Base-by-base conservation (phyloP, 2,888 invertebrate species). In the Odontocolon sp. region DNA sequence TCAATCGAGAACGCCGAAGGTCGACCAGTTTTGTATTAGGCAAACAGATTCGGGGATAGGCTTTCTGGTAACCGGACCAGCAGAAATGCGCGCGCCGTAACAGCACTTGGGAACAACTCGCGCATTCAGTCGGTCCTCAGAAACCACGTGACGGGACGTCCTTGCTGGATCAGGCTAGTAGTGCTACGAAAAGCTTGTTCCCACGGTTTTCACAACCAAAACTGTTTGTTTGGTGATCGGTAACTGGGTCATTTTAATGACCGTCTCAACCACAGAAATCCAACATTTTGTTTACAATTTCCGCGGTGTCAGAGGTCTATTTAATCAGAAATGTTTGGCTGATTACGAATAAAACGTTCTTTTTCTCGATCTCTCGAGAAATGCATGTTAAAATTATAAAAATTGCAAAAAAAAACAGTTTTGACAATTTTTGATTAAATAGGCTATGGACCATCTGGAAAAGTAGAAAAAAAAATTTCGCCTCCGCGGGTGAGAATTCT, bases 1-100 rank as follows among this genome's bases (percentile, higher is more conserved):
- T 90, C 89, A 90, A 89, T 89, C 87, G 88, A 88, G 86, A 89
- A 89, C 87, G 87, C 88, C 88, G 87, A 87, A 86, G 84, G 81
- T 85, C 88, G 89, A 89, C 89, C 89, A 90, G 89, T 86, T 87
- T 88, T 85, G 85, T 88, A 90, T 82, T 88, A 89, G 89, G 90
- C 88, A 81, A 90, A 69, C 90, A 90, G 88, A 87, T 87, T 85
- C 84, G 80, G 78, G 84, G 84, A 85, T 82, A 84, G 85, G 87
- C 80, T 64, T 21, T 8, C 52, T 57, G 57, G 18, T 18, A 54
- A 23, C 16, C 38, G 63, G 8, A 23, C 9, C 6, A 11, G 11
- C 31, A 14, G 54, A 3, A 3, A 18, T 23, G 26, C 9, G 14
- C 14, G 21, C 63, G 16, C n/a, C 42, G 23, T 11, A 16, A 14